phyloP scores from a whole-genome alignment of 2,113 vertebrate genomes.

The Callithrix jacchus region DNA sequence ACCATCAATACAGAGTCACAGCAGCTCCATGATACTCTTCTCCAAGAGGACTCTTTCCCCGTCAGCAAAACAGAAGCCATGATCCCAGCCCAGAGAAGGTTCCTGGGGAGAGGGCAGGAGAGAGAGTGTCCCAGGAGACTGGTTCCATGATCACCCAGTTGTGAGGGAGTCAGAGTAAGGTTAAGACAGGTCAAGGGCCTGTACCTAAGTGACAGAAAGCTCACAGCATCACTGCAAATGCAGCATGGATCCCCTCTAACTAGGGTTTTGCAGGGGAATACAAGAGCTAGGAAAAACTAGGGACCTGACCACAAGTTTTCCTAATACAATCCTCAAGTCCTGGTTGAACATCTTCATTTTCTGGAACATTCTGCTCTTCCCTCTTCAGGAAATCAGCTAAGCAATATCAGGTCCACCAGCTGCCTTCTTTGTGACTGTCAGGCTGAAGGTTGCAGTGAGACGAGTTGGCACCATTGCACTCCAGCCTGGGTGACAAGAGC shows the following conservation, averaged over 20 bases:
- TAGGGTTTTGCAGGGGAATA: background rate
- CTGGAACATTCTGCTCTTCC: background rate
- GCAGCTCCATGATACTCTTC: background rate
- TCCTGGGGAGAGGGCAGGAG: background rate
- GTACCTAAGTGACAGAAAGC: background rate
- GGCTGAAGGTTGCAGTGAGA: too few species aligned
- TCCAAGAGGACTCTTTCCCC: background rate
- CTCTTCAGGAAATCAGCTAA: constrained; percentile 35
- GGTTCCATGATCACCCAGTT: background rate
- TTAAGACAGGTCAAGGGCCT: background rate
- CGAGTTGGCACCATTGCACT: too few species aligned
- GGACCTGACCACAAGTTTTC: background rate
- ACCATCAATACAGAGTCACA: background rate
- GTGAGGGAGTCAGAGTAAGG: background rate
- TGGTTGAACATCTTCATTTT: background rate
- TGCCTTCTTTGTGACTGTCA: background rate
- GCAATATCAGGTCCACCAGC: background rate
- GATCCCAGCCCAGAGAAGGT: background rate
- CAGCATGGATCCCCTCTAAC: background rate
- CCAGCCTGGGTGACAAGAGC: too few species aligned
- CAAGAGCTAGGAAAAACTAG: background rate
- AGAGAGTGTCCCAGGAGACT: background rate
- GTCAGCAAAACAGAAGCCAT: background rate
- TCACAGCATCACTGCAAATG: background rate
- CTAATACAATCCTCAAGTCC: background rate